Base-by-base conservation (phyloP, 2,113 vertebrate species). In the Hymenochirus boettgeri region DNA sequence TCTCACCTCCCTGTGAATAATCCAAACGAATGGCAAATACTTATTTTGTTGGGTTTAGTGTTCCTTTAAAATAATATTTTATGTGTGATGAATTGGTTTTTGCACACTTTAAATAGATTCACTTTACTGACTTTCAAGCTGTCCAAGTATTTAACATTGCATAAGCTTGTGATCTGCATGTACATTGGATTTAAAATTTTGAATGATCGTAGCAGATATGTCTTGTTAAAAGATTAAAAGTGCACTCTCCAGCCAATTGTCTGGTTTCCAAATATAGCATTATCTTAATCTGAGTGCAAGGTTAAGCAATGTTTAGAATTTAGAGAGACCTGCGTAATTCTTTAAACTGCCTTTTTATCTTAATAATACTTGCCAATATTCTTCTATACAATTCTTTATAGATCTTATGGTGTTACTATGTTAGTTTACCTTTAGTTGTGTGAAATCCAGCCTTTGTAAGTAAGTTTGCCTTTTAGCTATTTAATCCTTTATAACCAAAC, bases 231-330 rank as follows among this genome's bases (percentile, higher is more conserved):
- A 79, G 71, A 72, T 66, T 69, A 79, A 79, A 74, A 70, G 67
- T 62, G 70, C 21, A 33, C 64, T 35, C 33, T 54, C 18, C 53
- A 74, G 84, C 83, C 85, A 86, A 80, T 80, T 84, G 83, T 84
- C 76, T 24, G 26, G 76, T 74, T 78, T 85, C 83, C 83, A 87
- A 71, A 73, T 24, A 7, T 54, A 0, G 23, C 73, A 73, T 83
- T 79, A 76, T 77, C 76, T 0, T 65, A 71, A 76, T 74, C 67
- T 27, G 23, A 63, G 1, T 74, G 71, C 79, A 84, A 88, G 84
- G 83, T 79, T 83, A 85, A 72, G 56, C 29, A 64, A 7, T 69
- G 72, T 55, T 76, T 65, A 70, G 69, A 73, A 71, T 82, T 77
- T 52, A 53, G 72, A 79, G 81, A 72, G 73, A 75, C 79, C 76